Conservation (phyloP, 2,888 invertebrate genomes). For the Agrochola macilenta region DNA sequence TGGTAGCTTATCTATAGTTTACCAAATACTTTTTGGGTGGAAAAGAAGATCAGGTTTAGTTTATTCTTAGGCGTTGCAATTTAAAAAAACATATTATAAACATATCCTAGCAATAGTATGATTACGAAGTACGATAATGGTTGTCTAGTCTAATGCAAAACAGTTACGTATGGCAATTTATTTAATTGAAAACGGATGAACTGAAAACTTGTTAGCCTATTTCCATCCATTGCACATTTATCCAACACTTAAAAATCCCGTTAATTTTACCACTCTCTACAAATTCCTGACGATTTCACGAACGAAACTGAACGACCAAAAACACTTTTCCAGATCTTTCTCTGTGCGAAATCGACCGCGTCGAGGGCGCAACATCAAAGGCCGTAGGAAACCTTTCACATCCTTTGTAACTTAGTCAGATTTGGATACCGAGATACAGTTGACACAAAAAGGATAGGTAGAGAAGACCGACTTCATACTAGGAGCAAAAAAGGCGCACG, state of each 20-base stretch:
- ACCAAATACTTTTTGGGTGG: no score
- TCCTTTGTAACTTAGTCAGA: constrained; percentile 65
- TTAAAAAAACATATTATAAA: no score
- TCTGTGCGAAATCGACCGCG: constrained; percentile 60
- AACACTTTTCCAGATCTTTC: constrained; percentile 59
- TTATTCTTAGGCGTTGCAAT: background rate
- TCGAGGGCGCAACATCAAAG: constrained; percentile 64
- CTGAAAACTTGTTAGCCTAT: background rate
- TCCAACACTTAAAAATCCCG: background rate
- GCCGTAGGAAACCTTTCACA: constrained; percentile 52
- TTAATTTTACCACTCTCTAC: background rate
- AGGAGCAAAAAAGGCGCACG: background rate
- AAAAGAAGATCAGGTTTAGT: background rate
- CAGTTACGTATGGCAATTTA: background rate
- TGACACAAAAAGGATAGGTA: constrained; percentile 1
- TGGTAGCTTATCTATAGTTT: background rate
- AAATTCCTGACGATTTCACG: constrained; percentile 44
- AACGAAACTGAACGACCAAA: constrained; percentile 44
- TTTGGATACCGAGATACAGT: constrained; percentile 62
- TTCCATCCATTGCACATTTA: background rate
- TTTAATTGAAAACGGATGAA: background rate
- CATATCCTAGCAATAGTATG: background rate
- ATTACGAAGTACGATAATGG: background rate
- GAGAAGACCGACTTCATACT: background rate
- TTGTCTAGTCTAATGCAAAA: background rate